Evolutionary conservation across 2,113 vertebrate species (phyloP), one percentile per base, ranked within the genome.

Genomic region (Eclectus roratus): DNA sequence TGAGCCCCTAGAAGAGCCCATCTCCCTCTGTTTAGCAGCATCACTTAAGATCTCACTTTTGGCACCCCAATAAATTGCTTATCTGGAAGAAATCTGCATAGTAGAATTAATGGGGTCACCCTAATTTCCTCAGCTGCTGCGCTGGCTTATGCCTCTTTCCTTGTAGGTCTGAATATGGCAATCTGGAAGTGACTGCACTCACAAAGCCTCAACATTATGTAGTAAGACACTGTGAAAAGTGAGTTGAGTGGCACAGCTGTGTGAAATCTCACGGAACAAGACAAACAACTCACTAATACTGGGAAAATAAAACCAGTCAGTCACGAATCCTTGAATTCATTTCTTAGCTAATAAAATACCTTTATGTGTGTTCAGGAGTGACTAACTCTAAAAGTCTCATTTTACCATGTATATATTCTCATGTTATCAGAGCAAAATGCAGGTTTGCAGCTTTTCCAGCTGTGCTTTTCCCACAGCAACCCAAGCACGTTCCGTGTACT

Each of bases 401-500:
- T 61, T 50, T 66, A 80, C 50, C 41, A 11, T 50, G 12, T 8
- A 58, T 44, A 29, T 43, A 70, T 50, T 82, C 82, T 84, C 31
- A 6, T 0, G 33, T 73, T 91, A 91, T 80, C 88, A 21, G 47
- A 69, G 76, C 21, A 28, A 66, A 89, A 29, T 3, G 80, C 63
- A 61, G 70, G 15, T 66, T 44, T 29, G 77, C 8, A 25, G 66
- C 83, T 95, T 85, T 86, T 71, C 95, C 98, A 98, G 97, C 97
- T 93, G 98, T 66, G 96, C 80, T 17, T 94, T 98, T 98, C 98
- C 96, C 98, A 98, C 65, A 93, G 96, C 91, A 76, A 74, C 82
- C 49, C 0, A 2, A 80, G 78, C 95, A 93, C 76, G 89, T 41
- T 85, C 85, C 64, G 44, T 41, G 79, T 27, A 31, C 97, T 97